These are phyloP conservation scores for Yponomeuta cagnagella DNA, from an alignment of 2,888 invertebrate genomes.

Conservation along the genomic window DNA sequence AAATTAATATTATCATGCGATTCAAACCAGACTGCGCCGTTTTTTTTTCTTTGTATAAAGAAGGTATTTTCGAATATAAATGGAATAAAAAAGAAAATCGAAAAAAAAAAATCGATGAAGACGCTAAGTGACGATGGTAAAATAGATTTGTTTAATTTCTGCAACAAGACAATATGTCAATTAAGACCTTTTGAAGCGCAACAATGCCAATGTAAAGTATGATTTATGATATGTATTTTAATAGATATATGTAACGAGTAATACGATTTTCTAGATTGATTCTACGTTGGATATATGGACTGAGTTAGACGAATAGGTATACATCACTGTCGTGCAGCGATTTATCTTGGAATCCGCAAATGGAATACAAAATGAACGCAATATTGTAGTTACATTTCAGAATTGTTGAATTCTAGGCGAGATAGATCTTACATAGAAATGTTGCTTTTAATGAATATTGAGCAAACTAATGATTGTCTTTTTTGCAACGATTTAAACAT, in stretches of 20 bases:
- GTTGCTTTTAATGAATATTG: conserved; percentile 40
- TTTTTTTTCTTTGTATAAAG: not conserved
- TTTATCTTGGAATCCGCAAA: not conserved
- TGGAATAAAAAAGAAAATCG: too few species aligned
- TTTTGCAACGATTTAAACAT: conserved; percentile 21
- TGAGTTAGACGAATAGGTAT: not conserved
- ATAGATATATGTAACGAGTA: conserved; percentile 3
- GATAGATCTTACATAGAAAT: conserved; percentile 16
- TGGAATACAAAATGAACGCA: not conserved
- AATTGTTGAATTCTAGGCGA: not conserved
- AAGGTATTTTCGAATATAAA: not conserved
- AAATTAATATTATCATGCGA: conserved; percentile 54
- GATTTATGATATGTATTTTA: conserved; percentile 12
- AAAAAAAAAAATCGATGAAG: too few species aligned
- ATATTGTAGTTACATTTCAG: not conserved
- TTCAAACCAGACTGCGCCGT: conserved; percentile 14
- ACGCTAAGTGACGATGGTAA: conserved; percentile 6
- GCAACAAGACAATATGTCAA: conserved; percentile 38
- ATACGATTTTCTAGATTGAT: not conserved
- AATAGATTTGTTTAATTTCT: conserved; percentile 23
- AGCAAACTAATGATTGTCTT: conserved; percentile 52
- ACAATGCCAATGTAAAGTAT: conserved; percentile 65
- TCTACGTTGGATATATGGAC: not conserved
- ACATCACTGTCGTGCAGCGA: not conserved
- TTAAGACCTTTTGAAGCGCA: conserved; percentile 50